phyloP scores from a whole-genome alignment of 2,797 vertebrate species.

The Macropodus opercularis region DNA sequence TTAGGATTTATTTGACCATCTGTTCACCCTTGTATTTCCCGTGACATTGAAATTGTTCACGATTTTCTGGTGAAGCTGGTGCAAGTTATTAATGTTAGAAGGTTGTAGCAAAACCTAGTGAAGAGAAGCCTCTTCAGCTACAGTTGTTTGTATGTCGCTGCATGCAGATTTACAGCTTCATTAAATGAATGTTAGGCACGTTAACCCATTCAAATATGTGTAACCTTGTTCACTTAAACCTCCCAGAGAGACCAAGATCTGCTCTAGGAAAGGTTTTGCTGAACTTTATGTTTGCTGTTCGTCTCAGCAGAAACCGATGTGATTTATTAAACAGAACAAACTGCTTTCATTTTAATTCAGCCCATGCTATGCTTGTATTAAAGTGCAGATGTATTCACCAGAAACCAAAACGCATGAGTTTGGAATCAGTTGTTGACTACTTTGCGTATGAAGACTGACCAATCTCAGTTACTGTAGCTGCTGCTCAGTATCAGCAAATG shows the following conservation, averaged over 20 bases:
- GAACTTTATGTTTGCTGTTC: conserved; percentile 4
- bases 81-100: background rate
- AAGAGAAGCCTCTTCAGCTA: conserved; percentile 12
- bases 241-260: background rate
- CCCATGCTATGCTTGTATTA: too few relatives aligned
- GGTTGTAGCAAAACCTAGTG: background rate
- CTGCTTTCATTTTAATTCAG: too few relatives aligned
- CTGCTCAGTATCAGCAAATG: background rate
- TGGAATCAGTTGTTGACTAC: too few relatives aligned
- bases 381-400: too few relatives aligned
- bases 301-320: background rate
- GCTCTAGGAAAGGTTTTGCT: background rate
- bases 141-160: background rate
- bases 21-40: background rate
- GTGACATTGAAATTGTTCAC: background rate
- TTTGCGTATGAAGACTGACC: too few relatives aligned
- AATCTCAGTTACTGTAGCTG: too few relatives aligned
- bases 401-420: too few relatives aligned
- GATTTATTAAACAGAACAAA: conserved; percentile 27
- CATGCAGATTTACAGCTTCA: background rate
- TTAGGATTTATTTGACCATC: conserved; percentile 16
- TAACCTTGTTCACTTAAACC: background rate
- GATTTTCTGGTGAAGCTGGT: background rate
- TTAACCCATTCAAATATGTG: background rate
- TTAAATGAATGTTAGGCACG: conserved; percentile 5